Conservation (phyloP, 2,888 invertebrate species). For the Acleris holmiana region DNA sequence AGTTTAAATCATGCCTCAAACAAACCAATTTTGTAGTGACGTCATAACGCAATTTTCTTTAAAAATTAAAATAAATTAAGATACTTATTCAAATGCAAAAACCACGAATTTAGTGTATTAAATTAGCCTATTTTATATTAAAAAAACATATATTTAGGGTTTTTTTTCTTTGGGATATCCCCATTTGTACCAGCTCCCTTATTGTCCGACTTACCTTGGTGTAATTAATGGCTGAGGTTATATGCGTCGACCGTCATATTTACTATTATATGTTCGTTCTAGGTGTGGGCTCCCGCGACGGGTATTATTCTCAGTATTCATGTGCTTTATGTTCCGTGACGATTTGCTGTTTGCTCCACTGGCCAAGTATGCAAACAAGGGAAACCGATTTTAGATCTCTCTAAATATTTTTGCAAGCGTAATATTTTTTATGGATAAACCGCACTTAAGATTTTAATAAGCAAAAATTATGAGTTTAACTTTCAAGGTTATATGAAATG, state of each 20-base stretch:
- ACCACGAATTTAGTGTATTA: too few species aligned
- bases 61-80: too few species aligned
- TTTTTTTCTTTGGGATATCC: too few species aligned
- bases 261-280: not conserved
- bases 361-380: constrained; percentile 53
- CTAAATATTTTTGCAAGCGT: constrained; percentile 27
- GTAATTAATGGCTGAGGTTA: constrained; percentile 19
- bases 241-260: not conserved
- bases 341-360: constrained; percentile 45
- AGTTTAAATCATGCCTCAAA: too few species aligned
- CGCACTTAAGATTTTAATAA: too few species aligned
- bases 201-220: constrained; percentile 24
- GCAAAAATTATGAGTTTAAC: too few species aligned
- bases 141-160: too few species aligned
- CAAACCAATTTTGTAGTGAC: too few species aligned
- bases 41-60: too few species aligned
- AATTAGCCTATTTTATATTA: too few species aligned
- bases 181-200: constrained; percentile 15
- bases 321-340: constrained; percentile 26
- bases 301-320: constrained; percentile 17
- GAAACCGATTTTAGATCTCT: constrained; percentile 40
- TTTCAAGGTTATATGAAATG: too few species aligned
- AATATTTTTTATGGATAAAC: not conserved
- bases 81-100: too few species aligned
- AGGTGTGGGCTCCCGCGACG: not conserved